Conservation (phyloP, 2,113 vertebrate genomes). For the Chloropsis cyanopogon region DNA sequence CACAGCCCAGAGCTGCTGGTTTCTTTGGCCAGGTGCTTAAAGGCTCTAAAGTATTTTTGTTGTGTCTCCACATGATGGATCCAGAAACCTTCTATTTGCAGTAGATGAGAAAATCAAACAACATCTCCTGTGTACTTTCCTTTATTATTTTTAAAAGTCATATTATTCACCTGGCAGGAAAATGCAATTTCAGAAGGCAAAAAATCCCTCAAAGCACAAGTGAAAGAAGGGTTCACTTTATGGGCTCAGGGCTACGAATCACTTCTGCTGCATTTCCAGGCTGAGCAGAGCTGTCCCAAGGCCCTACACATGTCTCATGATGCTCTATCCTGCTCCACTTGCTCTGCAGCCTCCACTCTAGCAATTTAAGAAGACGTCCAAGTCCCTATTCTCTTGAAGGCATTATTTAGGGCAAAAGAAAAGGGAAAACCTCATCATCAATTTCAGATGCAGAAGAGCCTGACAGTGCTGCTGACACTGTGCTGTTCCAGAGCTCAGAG, state of each 20-base stretch:
- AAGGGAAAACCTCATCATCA: neutral
- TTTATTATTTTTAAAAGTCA: neutral
- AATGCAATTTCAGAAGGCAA: neutral
- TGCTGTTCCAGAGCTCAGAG: neutral
- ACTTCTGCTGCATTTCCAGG: neutral
- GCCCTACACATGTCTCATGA: accelerated
- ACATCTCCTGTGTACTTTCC: neutral
- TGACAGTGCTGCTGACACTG: neutral
- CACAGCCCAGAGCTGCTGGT: accelerated
- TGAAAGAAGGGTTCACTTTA: neutral
- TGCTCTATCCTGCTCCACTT: neutral
- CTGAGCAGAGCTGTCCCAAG: neutral
- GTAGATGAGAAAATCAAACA: neutral
- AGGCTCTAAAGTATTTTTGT: neutral
- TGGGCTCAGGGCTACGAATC: neutral
- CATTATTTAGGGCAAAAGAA: neutral
- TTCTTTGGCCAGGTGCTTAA: neutral
- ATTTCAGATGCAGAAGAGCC: neutral
- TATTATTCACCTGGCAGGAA: neutral
- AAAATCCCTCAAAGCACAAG: neutral
- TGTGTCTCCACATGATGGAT: accelerated
- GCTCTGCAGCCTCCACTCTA: neutral
- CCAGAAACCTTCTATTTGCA: neutral
- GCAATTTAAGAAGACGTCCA: neutral
- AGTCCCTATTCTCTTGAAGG: neutral